A percentile compares a stretch with the other conserved stretches of the same genome.
Evolutionary conservation across 2,113 vertebrate species (phyloP).

Genomic region (Acinonyx jubatus): DNA sequence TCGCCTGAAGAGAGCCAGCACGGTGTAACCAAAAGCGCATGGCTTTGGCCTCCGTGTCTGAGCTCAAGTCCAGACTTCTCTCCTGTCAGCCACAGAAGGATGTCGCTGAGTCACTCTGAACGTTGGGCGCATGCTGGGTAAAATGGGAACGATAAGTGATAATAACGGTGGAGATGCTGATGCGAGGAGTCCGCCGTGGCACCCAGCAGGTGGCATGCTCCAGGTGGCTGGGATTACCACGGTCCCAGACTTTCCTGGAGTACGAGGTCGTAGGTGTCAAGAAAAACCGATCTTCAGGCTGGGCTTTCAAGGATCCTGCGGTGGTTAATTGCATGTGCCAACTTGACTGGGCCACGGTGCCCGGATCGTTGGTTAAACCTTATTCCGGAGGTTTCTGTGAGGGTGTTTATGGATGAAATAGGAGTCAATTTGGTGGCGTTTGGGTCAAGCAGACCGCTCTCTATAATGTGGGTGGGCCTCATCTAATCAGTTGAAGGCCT

Average conservation of each 20-base stretch:
- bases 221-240: rapidly evolving
- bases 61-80: neutral
- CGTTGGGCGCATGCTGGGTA: neutral
- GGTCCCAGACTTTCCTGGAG: neutral
- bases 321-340: neutral
- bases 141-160: rapidly evolving
- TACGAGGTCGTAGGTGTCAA: neutral
- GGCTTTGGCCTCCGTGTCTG: neutral
- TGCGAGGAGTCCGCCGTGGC: rapidly evolving
- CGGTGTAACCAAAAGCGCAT: neutral
- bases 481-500: neutral
- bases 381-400: neutral
- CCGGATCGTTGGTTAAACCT: neutral
- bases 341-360: neutral
- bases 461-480: neutral
- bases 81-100: neutral
- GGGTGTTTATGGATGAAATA: neutral
- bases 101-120: neutral
- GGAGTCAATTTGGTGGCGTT: neutral
- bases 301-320: neutral
- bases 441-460: neutral
- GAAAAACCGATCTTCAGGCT: neutral
- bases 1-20: neutral
- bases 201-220: neutral
- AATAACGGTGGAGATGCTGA: rapidly evolving